Conservation (phyloP, 2,113 vertebrate species). For the Phasianus colchicus region DNA sequence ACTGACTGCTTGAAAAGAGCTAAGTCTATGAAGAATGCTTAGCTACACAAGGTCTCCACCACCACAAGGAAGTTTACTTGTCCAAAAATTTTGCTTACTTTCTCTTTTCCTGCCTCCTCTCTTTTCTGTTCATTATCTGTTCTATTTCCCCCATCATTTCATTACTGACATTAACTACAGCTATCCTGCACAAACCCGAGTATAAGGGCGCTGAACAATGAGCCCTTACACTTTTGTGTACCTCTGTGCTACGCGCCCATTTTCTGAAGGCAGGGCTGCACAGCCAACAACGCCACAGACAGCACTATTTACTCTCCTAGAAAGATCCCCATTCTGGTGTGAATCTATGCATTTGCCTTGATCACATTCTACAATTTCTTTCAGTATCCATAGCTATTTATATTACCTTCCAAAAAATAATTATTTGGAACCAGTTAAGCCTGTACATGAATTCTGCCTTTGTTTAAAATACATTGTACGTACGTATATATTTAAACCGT, state of each 20-base stretch:
- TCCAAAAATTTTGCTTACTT: neutral
- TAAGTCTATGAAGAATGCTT: neutral
- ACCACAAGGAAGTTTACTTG: neutral
- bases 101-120: neutral
- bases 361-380: neutral
- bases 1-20: neutral
- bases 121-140: neutral
- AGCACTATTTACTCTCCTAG: neutral
- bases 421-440: conserved; percentile 67
- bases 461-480: conserved; percentile 66
- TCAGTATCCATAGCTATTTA: neutral
- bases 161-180: neutral
- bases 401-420: conserved; percentile 57
- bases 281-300: neutral
- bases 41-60: neutral
- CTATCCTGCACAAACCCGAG: neutral
- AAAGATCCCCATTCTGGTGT: neutral
- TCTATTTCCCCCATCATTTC: neutral
- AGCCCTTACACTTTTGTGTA: neutral
- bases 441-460: conserved; percentile 46
- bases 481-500: conserved; percentile 59
- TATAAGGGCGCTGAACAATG: neutral
- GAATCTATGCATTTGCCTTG: neutral
- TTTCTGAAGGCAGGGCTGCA: neutral
- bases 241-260: neutral